phyloP scores from a whole-genome alignment of 1,140 invertebrate species.

The Brachystomella parvula region DNA sequence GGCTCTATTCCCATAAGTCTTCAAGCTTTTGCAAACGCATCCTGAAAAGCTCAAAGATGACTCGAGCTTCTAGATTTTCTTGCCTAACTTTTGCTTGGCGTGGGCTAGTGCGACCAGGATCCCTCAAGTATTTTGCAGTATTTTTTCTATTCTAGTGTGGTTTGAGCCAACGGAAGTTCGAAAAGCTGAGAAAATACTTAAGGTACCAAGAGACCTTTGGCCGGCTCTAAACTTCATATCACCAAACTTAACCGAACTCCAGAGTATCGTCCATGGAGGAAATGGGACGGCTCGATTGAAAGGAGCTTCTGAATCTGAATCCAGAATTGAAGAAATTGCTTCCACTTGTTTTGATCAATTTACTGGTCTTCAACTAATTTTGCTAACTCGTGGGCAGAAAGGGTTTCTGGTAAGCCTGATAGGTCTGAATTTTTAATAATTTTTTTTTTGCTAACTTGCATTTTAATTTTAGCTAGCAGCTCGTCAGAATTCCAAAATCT shows the following conservation, averaged over 20 bases:
- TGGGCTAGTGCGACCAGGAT: too few species aligned
- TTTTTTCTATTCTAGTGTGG: constrained; percentile 48
- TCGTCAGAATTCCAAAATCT: background rate
- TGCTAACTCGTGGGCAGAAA: constrained; percentile 30
- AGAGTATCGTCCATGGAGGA: constrained; percentile 38
- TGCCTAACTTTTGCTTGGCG: background rate
- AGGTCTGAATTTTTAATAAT: background rate
- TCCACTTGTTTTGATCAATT: constrained; percentile 23
- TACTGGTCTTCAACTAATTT: constrained; percentile 22
- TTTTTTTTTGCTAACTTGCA: constrained; percentile 4
- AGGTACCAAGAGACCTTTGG: constrained; percentile 41
- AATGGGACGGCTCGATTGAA: background rate
- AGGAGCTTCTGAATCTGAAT: background rate
- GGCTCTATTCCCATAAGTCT: too few species aligned
- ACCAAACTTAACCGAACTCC: constrained; percentile 64
- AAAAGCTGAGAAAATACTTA: constrained; percentile 53
- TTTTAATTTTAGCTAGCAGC: background rate
- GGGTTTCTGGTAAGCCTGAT: constrained; percentile 28
- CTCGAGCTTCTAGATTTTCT: too few species aligned
- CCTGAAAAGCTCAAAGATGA: too few species aligned
- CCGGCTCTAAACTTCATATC: constrained; percentile 53
- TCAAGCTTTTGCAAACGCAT: too few species aligned
- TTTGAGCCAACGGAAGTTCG: constrained; percentile 60
- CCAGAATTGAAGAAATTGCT: background rate
- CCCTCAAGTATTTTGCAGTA: too few species aligned